These are phyloP conservation scores for Diplolepis rosae DNA, from an alignment of 2,888 invertebrate species.

Conservation along the genomic window DNA sequence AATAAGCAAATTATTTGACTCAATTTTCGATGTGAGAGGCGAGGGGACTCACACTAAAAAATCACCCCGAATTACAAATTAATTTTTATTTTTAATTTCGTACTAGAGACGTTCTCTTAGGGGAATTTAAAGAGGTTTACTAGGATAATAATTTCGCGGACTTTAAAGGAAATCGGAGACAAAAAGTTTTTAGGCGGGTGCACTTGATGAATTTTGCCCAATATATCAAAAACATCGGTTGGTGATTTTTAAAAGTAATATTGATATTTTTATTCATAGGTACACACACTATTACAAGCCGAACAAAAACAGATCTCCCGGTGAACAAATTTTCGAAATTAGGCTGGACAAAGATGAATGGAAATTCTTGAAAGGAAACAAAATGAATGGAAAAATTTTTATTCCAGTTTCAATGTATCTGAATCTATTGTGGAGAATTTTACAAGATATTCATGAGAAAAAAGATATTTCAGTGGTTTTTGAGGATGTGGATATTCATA, in stretches of 20 bases:
- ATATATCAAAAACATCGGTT: too few relatives aligned
- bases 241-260: neutral
- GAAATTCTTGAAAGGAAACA: constrained; percentile 74
- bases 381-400: constrained; percentile 77
- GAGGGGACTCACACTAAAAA: too few relatives aligned
- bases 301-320: constrained; percentile 33
- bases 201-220: too few relatives aligned
- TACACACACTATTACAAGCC: constrained; percentile 74
- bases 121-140: too few relatives aligned
- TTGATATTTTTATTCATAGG: constrained; percentile 19
- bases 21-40: too few relatives aligned
- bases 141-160: too few relatives aligned
- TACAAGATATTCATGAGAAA: constrained; percentile 72
- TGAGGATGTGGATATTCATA: constrained; percentile 74
- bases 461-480: constrained; percentile 65
- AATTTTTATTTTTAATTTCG: too few relatives aligned
- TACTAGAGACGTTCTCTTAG: too few relatives aligned
- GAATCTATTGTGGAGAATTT: constrained; percentile 73
- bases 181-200: too few relatives aligned
- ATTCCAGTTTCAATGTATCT: constrained; percentile 79
- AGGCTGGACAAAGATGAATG: constrained; percentile 65
- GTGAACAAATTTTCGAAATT: constrained; percentile 59
- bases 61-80: too few relatives aligned
- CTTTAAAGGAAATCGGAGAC: too few relatives aligned
- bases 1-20: too few relatives aligned